Conservation (phyloP, 35 echinoderm and acorn worm genomes). For the Lytechinus variegatus region DNA sequence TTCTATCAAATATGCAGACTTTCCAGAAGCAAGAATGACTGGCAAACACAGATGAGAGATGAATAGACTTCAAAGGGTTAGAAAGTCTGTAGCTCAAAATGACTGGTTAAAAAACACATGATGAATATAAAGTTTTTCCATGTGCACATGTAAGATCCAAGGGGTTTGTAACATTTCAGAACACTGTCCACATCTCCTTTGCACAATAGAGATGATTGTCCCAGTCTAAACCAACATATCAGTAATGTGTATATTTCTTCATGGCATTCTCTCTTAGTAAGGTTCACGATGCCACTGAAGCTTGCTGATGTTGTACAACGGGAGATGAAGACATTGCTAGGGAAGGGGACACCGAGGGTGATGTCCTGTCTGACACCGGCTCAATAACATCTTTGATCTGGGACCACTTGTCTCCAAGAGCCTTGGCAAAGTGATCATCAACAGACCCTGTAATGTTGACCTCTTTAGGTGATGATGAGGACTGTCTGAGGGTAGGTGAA, state of each 20-base stretch:
- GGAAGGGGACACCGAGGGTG: conserved; percentile 32
- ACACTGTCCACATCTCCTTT: background rate
- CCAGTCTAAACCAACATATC: background rate
- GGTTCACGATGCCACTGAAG: conserved; percentile 28
- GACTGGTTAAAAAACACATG: background rate
- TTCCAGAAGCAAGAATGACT: background rate
- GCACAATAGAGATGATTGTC: background rate
- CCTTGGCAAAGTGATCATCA: conserved; percentile 98
- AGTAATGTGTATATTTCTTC: background rate
- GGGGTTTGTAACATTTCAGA: background rate
- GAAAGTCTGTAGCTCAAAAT: background rate
- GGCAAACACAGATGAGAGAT: background rate
- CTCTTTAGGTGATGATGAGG: conserved; percentile 45
- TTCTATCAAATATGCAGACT: background rate
- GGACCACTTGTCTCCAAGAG: conserved; percentile 94
- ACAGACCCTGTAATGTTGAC: conserved; percentile 86
- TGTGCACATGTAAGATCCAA: background rate
- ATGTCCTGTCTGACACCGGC: background rate
- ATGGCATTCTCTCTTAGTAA: background rate
- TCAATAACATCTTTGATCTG: conserved; percentile 78
- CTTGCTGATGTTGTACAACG: conserved; percentile 21
- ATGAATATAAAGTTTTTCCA: background rate
- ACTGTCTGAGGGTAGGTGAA: conserved; percentile 46
- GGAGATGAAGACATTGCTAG: background rate
- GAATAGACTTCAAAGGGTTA: background rate